These are phyloP conservation scores for Anoplopoma fimbria DNA, from an alignment of 2,113 vertebrate genomes.

Conservation along the genomic window DNA sequence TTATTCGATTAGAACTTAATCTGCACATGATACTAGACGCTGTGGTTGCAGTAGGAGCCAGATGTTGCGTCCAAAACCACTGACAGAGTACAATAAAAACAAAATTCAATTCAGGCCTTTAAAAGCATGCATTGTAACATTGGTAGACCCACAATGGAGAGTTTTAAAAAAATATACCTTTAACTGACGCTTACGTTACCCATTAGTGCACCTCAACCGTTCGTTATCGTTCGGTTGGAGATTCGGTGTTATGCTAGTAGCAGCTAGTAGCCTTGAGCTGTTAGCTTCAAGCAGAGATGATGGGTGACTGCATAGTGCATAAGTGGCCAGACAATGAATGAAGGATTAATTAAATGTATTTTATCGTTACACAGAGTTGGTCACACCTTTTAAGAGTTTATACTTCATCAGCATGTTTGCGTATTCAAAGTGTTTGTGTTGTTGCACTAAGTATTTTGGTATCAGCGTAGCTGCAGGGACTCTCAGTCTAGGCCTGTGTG, in stretches of 20 bases:
- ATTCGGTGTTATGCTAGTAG: background rate
- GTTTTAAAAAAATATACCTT: too few relatives aligned
- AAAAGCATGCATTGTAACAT: background rate
- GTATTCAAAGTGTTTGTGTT: constrained; percentile 15
- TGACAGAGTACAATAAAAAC: too few relatives aligned
- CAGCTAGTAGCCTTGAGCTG: background rate
- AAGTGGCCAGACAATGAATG: too few relatives aligned
- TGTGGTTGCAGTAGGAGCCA: background rate
- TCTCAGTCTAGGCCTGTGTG: constrained; percentile 37
- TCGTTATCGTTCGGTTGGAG: background rate
- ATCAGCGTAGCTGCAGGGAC: constrained; percentile 15
- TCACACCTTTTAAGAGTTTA: background rate
- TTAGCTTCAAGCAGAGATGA: background rate
- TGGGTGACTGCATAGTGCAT: too few relatives aligned
- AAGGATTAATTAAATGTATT: background rate
- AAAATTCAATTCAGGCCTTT: background rate
- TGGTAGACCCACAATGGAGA: background rate
- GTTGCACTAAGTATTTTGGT: background rate
- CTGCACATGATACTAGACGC: background rate
- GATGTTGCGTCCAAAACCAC: background rate
- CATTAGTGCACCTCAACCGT: background rate
- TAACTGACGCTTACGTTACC: background rate
- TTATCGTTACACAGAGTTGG: background rate
- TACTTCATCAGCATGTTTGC: background rate
- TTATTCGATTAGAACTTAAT: background rate